A percentile compares a stretch with the other conserved stretches of the same genome.
These are phyloP conservation scores for Chaetodon trifasciatus DNA, from an alignment of 2,797 vertebrate species.

Conservation along the genomic window DNA sequence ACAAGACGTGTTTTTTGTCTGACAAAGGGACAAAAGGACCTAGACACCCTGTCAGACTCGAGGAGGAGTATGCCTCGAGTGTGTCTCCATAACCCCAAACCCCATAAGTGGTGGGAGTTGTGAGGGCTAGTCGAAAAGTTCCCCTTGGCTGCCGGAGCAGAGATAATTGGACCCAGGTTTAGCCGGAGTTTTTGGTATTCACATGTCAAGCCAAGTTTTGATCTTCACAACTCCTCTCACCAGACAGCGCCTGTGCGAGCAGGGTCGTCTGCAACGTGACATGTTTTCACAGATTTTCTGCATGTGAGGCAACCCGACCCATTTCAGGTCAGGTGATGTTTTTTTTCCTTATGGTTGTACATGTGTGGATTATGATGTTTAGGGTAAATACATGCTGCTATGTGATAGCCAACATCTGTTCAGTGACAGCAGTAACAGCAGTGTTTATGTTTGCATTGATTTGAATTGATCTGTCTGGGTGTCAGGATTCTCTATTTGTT, in stretches of 20 bases:
- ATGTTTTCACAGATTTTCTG: slow-evolving; percentile 47
- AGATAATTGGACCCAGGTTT: slow-evolving; percentile 85
- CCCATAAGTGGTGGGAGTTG: slow-evolving; percentile 65
- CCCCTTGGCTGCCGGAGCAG: slow-evolving; percentile 81
- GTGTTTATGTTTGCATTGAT: slow-evolving; percentile 46
- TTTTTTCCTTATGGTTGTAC: neutral
- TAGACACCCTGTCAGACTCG: slow-evolving; percentile 47
- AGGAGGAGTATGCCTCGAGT: slow-evolving; percentile 53
- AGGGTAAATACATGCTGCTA: slow-evolving; percentile 22
- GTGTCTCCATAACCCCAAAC: slow-evolving; percentile 68
- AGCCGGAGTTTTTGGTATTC: slow-evolving; percentile 77
- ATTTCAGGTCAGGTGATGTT: slow-evolving; percentile 29
- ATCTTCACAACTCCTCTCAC: slow-evolving; percentile 63
- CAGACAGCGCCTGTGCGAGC: slow-evolving; percentile 55
- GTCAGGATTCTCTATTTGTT: slow-evolving; percentile 33
- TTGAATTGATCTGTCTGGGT: slow-evolving; percentile 39
- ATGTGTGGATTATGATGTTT: slow-evolving; percentile 41
- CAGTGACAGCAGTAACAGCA: slow-evolving; percentile 19
- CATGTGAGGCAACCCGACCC: slow-evolving; percentile 43
- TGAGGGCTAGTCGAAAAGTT: slow-evolving; percentile 72
- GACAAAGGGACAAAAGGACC: slow-evolving; percentile 57
- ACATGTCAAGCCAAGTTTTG: slow-evolving; percentile 75
- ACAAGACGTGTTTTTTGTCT: slow-evolving; percentile 60
- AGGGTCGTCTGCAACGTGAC: slow-evolving; percentile 38
- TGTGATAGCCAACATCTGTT: slow-evolving; percentile 24